Percentiles rank a stretch among this genome's conserved stretches.
These are phyloP conservation scores for Harpegnathos saltator DNA, from an alignment of 1,140 invertebrate genomes.

Conservation along the genomic window DNA sequence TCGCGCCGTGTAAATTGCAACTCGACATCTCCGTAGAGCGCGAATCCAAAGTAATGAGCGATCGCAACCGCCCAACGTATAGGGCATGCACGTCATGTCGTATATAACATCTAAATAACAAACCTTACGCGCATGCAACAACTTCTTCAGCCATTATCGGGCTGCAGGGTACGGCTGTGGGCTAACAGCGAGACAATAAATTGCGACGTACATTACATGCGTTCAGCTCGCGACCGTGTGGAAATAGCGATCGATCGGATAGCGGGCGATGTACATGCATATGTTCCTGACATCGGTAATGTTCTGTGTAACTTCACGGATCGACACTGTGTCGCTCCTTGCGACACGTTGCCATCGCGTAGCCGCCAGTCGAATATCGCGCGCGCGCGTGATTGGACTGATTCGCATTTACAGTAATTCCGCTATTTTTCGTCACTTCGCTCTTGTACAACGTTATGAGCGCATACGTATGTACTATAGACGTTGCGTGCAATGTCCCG, in stretches of 20 bases:
- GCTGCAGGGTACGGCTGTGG: background rate
- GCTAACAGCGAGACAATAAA: background rate
- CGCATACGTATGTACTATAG: background rate
- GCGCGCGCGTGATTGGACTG: background rate
- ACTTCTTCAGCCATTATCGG: background rate
- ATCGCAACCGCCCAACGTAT: background rate
- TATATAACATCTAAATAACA: background rate
- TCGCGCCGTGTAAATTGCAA: too few relatives aligned
- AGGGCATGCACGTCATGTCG: background rate
- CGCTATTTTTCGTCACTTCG: slow-evolving; percentile 2
- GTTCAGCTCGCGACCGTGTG: background rate
- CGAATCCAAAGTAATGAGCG: background rate
- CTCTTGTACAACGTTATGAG: slow-evolving; percentile 26
- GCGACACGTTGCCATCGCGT: slow-evolving; percentile 5
- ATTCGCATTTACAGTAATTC: slow-evolving; percentile 26
- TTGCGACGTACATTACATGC: background rate
- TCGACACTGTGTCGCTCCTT: slow-evolving; percentile 11
- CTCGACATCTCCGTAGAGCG: background rate
- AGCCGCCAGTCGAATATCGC: background rate
- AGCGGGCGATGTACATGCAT: background rate
- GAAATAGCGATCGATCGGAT: background rate
- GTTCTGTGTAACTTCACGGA: slow-evolving; percentile 20
- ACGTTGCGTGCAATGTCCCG: background rate
- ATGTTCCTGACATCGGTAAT: slow-evolving; percentile 41
- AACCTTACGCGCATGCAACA: background rate